Evolutionary conservation across 2,888 invertebrate species (phyloP).

Genomic region (Sarcophaga carnaria): DNA sequence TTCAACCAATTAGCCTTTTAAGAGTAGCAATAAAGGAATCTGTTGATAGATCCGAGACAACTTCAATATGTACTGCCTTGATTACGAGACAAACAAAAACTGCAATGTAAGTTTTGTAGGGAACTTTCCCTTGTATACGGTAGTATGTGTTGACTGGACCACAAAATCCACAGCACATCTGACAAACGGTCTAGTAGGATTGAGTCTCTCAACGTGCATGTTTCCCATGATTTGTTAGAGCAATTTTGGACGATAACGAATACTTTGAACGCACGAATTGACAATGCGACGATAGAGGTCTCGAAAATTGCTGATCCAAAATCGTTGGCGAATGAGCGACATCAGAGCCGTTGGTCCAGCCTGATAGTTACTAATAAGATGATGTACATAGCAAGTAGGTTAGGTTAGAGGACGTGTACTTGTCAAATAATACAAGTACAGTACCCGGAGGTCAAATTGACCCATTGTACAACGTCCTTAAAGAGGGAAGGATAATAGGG

Average conservation of each 20-base stretch:
- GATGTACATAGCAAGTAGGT: conserved; percentile 12
- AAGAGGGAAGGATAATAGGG: no score
- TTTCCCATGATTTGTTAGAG: not conserved
- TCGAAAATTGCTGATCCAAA: conserved; percentile 56
- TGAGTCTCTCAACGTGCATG: not conserved
- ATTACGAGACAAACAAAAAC: conserved; percentile 13
- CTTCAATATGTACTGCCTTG: conserved; percentile 28
- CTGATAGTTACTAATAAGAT: conserved; percentile 59
- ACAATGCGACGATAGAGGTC: not conserved
- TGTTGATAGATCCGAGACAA: conserved; percentile 1
- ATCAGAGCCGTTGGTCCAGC: conserved; percentile 54
- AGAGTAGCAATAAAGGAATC: not conserved
- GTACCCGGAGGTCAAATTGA: no score
- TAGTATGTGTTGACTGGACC: not conserved
- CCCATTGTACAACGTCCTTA: no score
- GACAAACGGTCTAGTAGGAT: not conserved
- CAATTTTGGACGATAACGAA: conserved; percentile 1
- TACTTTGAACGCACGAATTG: not conserved
- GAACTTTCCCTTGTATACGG: not conserved
- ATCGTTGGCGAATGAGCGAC: conserved; percentile 40
- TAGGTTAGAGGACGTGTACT: no score
- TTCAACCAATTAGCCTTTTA: conserved; percentile 38
- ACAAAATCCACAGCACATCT: not conserved
- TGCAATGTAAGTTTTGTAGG: conserved; percentile 13
- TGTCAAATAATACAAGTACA: no score